phyloP scores from a whole-genome alignment of 1,140 invertebrate genomes.

The Halyomorpha halys region DNA sequence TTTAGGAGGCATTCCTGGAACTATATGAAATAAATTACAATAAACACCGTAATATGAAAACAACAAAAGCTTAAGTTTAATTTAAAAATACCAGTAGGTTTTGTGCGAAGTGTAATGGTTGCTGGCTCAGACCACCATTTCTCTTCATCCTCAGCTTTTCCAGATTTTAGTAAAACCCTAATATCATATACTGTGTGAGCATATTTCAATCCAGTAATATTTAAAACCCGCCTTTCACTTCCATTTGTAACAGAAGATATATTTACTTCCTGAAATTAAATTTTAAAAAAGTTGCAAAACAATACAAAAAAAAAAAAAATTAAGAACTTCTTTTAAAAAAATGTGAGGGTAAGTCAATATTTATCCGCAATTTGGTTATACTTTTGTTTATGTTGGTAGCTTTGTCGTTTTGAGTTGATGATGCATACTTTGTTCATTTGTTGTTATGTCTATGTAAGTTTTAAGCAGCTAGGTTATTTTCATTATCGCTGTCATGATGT shows the following conservation, averaged over 20 bases:
- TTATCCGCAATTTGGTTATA: too few relatives aligned
- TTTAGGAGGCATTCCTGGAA: slow-evolving; percentile 47
- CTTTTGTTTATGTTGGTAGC: too few relatives aligned
- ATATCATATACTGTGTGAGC: slow-evolving; percentile 57
- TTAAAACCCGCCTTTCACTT: slow-evolving; percentile 37
- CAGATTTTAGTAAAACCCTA: slow-evolving; percentile 48
- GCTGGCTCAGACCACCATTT: slow-evolving; percentile 58
- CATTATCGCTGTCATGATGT: too few relatives aligned
- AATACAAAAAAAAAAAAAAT: background rate
- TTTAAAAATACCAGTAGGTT: slow-evolving; percentile 39
- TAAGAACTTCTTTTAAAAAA: too few relatives aligned
- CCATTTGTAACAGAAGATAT: slow-evolving; percentile 32
- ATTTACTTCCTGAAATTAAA: slow-evolving; percentile 35
- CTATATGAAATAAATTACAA: slow-evolving; percentile 30
- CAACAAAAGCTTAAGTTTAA: background rate
- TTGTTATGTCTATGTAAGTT: too few relatives aligned
- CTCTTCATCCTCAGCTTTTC: slow-evolving; percentile 40
- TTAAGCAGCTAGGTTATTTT: too few relatives aligned
- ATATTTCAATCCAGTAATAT: slow-evolving; percentile 48
- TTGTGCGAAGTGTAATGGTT: slow-evolving; percentile 45
- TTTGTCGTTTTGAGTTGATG: too few relatives aligned
- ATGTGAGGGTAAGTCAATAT: too few relatives aligned
- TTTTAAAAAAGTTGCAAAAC: slow-evolving; percentile 21
- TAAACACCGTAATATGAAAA: slow-evolving; percentile 5
- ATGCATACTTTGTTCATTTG: too few relatives aligned